Base-by-base conservation (phyloP, 2,797 vertebrate genomes). In the Hoplostethus mediterraneus region DNA sequence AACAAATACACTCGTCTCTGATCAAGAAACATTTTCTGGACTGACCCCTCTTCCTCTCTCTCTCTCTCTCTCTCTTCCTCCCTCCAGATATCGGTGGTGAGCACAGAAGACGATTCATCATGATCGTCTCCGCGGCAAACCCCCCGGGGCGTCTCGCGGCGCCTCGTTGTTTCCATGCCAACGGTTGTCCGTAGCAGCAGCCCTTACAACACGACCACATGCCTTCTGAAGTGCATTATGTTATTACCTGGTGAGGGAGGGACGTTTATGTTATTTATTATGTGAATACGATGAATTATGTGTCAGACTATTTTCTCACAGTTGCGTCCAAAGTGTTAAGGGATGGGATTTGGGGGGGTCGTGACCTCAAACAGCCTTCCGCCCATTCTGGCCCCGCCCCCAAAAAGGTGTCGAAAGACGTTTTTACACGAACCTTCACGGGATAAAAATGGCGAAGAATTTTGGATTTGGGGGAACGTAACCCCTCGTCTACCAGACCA, bases 81-180 rank as follows among this genome's bases (percentile, higher is more conserved):
- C 16, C 5, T 56, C 54, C 94, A 99, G 98, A 98, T 99, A 92
- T 99, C 98, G 0, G 95, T 99, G 82, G 98, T 99, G 82, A 99
- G 97, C 94, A 99, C 98, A 93, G 98, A 99, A 2, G 98, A 99
- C 13, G 98, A 99, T 89, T 90, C 97, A 80, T 95, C 93, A 6
- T 99, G 96, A 98, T 94, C 63, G 44, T 68, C 52, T 80, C 85
- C 71, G 84, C 77, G 81, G 87, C 87, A 83, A 86, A n/a, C n/a
- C 83, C 67, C 16, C 47, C 87, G 80, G 21, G 21, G 88, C 66
- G 86, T 87, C 82, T 82, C 90, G 74, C 84, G 87, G 81, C 83
- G 16, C 52, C 73, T 87, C 92, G 93, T 90, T 85, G 89, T 94
- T 94, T 88, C 92, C 86, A 80, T 88, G 91, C 92, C 92, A 89